Base-by-base conservation (phyloP, 2,797 vertebrate species). In the Acipenser transmontanus region DNA sequence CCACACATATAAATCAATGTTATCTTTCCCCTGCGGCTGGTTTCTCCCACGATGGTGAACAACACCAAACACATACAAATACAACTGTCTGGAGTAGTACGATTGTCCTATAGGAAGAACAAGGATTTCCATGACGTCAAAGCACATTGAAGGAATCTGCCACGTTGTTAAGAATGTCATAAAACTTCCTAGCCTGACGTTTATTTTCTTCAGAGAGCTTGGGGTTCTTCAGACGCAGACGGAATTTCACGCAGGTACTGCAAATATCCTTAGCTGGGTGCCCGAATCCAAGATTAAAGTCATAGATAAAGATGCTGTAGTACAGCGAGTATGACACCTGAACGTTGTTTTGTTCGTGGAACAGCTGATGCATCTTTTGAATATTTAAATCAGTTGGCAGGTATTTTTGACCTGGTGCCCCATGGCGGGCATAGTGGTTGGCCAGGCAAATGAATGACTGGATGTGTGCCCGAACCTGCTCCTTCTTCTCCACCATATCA, bases 241-340 rank as follows among this genome's bases (percentile, higher is more conserved):
- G 49, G 57, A 60, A 69, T 20, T 61, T 69, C 47, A 65, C 49
- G 10, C 62, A 61, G 2, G 7, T 14, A 48, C 54, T 59, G 56
- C 68, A 69, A 17, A 65, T 11, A 50, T 65, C 56, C 10, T 65
- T 69, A n/a, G 20, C 62, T 6, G 68, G 54, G n/a, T 69, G 63
- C 6, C 62, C 63, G 5, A 65, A 60, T 7, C 49, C 68, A 62
- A 69, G 17, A 34, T 65, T 69, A 20, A 65, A 65, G 20, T 65
- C 7, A 61, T 69, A 54, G 1, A 61, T n/a, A 50, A 69, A 61
- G 12, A 20, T 61, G n/a, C 57, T 69, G 62, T 63, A 65, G 49
- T 65, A 65, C 1, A 69, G 57, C 52, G 63, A 65, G 20, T 61
- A 65, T 1, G 68, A 60, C 14, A 65, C 63, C 34, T 69, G 9